These are phyloP conservation scores for Myzus persicae DNA, from an alignment of 1,140 invertebrate genomes.

Conservation along the genomic window DNA sequence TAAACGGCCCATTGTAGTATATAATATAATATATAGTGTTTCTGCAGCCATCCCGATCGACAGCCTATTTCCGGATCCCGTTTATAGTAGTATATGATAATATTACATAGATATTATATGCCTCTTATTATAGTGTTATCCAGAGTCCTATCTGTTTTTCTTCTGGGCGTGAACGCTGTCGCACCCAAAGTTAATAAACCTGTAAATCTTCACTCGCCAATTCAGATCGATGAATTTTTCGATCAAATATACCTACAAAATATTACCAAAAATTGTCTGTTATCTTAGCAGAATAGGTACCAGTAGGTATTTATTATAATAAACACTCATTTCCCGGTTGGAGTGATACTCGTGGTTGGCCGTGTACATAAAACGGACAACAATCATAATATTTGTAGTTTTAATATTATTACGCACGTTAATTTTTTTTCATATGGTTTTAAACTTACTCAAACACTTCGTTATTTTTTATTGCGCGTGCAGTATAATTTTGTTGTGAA, in stretches of 20 bases:
- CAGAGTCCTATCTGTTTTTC: neutral
- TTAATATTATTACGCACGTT: neutral
- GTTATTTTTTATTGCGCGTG: neutral
- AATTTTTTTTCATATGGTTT: neutral
- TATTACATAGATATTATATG: neutral
- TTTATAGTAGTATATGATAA: neutral
- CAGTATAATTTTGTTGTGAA: neutral
- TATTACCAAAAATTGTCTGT: neutral
- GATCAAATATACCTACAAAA: too few species aligned
- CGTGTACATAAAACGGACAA: neutral
- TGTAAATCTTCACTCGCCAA: neutral
- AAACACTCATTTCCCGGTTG: neutral
- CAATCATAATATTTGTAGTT: neutral
- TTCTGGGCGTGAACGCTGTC: neutral
- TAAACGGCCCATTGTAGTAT: constrained; percentile 50
- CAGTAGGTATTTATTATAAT: too few species aligned
- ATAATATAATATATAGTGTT: neutral
- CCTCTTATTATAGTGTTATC: neutral
- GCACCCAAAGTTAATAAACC: neutral
- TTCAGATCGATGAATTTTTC: neutral
- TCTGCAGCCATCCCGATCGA: neutral
- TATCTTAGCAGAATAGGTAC: neutral
- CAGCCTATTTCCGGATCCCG: constrained; percentile 4
- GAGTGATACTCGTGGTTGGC: neutral
- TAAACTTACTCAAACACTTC: neutral